Base-by-base conservation (phyloP, 2,888 invertebrate genomes). In the Epirrhoe alternata region DNA sequence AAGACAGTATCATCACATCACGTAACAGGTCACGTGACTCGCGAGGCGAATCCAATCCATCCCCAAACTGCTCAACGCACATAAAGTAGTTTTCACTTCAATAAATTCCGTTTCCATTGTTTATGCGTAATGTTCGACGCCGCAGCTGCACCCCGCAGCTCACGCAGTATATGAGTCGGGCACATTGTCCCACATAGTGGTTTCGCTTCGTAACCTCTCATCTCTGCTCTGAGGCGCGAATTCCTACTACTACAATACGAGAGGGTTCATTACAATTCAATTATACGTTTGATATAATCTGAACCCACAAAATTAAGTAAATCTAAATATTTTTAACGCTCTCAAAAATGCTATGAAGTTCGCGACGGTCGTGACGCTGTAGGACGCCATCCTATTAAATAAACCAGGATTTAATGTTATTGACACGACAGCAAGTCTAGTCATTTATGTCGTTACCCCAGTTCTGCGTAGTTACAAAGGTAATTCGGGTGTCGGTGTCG, bases 81-180 rank as follows among this genome's bases (percentile, higher is more conserved):
- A n/a, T n/a, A n/a, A n/a, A n/a, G n/a, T n/a, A n/a, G n/a, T n/a
- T n/a, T n/a, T n/a, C n/a, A n/a, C n/a, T n/a, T n/a, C n/a, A n/a
- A n/a, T n/a, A n/a, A n/a, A n/a, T n/a, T n/a, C 24, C 24, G 3
- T 24, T 24, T 2, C 3, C 24, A 24, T 24, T 24, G 24, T 24
- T 24, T 12, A 42, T 42, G 12, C 38, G 38, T 12, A 12, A 42
- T 42, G 12, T 12, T 12, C 4, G 1, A 10, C 8, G 14, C 10
- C 0, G 51, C 56, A 56, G 56, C 51, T 56, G 56, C 51, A 49
- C 8, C 7, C 14, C 50, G 45, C 42, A 62, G 31, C 55, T 62
- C 17, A 56, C 14, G 62, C 62, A 56, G 31, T 56, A 56, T 51
- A 56, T 45, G 56, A 62, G 51, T 42, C 56, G 38, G 35, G 16